Conservation (phyloP, 2,113 vertebrate species). For the Alosa alosa region DNA sequence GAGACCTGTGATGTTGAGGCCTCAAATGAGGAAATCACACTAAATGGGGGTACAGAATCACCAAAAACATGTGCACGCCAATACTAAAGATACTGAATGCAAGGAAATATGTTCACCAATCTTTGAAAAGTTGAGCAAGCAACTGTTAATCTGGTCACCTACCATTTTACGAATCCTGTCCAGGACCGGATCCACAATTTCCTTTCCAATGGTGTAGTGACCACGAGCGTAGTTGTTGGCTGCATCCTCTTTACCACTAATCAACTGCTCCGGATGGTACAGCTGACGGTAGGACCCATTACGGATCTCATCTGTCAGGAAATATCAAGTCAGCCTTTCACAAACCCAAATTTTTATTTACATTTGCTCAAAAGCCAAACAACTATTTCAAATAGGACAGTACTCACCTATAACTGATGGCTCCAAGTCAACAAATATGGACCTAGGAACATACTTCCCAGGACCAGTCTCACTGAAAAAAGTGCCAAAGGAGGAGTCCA, state of each 20-base stretch:
- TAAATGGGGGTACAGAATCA: too few relatives aligned
- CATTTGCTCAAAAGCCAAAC: not conserved
- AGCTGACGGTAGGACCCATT: constrained; percentile 74
- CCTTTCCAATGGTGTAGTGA: constrained; percentile 52
- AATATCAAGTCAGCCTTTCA: constrained; percentile 40
- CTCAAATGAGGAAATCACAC: too few relatives aligned
- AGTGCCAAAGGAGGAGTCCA: constrained; percentile 64
- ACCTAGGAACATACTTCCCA: constrained; percentile 73
- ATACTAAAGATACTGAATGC: too few relatives aligned
- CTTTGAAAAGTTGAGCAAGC: too few relatives aligned
- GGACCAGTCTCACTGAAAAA: constrained; percentile 74
- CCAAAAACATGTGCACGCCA: too few relatives aligned
- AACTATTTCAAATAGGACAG: too few relatives aligned
- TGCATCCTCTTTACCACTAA: constrained; percentile 56
- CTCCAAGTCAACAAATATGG: constrained; percentile 74
- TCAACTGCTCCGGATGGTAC: constrained; percentile 76
- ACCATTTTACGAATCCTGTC: constrained; percentile 36
- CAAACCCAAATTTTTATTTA: too few relatives aligned
- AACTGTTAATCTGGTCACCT: not conserved
- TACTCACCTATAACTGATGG: constrained; percentile 68
- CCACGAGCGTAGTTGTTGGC: constrained; percentile 81
- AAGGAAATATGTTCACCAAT: too few relatives aligned
- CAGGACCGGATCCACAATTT: constrained; percentile 21
- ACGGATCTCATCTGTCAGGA: constrained; percentile 65
- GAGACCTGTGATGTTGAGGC: too few relatives aligned